Evolutionary conservation across 2,113 vertebrate species (phyloP), one percentile per base, ranked within the genome.

Genomic region (Trinectes maculatus): DNA sequence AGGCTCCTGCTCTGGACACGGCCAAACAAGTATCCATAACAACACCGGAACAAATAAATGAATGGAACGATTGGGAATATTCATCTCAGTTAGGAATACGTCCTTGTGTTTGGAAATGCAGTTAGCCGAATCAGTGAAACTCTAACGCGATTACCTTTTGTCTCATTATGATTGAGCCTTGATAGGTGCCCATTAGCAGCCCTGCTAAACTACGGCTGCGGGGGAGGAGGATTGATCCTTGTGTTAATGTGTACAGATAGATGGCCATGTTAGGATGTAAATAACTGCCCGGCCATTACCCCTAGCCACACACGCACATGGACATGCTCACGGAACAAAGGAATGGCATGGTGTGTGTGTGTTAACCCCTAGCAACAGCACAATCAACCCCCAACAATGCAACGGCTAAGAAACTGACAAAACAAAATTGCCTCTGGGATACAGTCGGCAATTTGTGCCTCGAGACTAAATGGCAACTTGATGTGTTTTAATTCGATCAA

Each of bases 131-230:
- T 77, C 84, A 77, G 67, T 29, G 77, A 80, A 34, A 70, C 67
- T 56, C 24, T 85, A 87, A 89, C 77, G 81, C 1, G 31, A 91
- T 91, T 91, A 89, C 66, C 85, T 67, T 84, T 83, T 58, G 87
- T 88, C 77, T 91, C 83, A 90, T 91, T 84, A 89, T 87, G 89
- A 90, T 85, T 74, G 84, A 91, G 81, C 21, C 74, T 66, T 89
- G 88, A 90, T 85, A 81, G 88, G 80, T 85, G 75, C 75, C 79
- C 87, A 89, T 90, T 91, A 90, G 85, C 19, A 26, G 59, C 75
- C 77, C 56, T 11, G 73, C 61, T 83, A 77, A 88, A 87, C 79
- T 75, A 83, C 66, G 74, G 75, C 87, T 89, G 88, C 66, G 78
- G 87, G 88, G 85, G 74, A 86, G 71, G 62, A 82, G 80, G 81